Evolutionary conservation across 2,888 invertebrate genomes (phyloP).

Genomic region (Gordius sp.): DNA sequence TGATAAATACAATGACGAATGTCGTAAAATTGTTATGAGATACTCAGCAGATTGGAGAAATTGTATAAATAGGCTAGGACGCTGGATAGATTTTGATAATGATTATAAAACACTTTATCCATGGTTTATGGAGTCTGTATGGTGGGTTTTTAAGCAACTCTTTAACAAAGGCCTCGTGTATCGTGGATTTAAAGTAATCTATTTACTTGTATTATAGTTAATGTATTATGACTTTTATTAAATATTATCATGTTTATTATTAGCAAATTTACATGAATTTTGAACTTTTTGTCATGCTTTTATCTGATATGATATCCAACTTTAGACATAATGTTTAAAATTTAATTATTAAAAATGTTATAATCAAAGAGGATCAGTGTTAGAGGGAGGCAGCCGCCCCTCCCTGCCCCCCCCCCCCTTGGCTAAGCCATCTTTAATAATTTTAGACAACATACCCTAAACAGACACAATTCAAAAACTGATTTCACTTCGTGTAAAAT

Average conservation of each 20-base stretch:
- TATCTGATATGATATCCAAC: too few species aligned
- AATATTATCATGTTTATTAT: not conserved
- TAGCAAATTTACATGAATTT: not conserved
- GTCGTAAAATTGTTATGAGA: conserved; percentile 79
- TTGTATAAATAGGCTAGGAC: conserved; percentile 39
- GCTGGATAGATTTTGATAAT: conserved; percentile 96
- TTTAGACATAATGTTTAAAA: too few species aligned
- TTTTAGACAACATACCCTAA: too few species aligned
- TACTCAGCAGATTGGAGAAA: conserved; percentile 64
- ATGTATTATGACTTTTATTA: not conserved
- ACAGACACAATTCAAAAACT: too few species aligned
- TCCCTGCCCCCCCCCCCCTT: too few species aligned
- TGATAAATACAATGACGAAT: conserved; percentile 70
- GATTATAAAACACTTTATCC: conserved; percentile 97
- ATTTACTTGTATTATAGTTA: not conserved
- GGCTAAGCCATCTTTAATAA: too few species aligned
- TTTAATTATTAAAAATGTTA: too few species aligned
- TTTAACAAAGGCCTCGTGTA: conserved; percentile 81
- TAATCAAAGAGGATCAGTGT: too few species aligned
- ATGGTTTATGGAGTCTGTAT: conserved; percentile 91
- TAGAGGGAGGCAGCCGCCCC: too few species aligned
- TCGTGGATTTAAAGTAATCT: conserved; percentile 68
- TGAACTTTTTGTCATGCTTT: too few species aligned
- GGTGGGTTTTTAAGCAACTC: conserved; percentile 93
- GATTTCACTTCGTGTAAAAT: not conserved